These are phyloP conservation scores for Pharmacophagus antenor DNA, from an alignment of 2,888 invertebrate species.

Conservation along the genomic window DNA sequence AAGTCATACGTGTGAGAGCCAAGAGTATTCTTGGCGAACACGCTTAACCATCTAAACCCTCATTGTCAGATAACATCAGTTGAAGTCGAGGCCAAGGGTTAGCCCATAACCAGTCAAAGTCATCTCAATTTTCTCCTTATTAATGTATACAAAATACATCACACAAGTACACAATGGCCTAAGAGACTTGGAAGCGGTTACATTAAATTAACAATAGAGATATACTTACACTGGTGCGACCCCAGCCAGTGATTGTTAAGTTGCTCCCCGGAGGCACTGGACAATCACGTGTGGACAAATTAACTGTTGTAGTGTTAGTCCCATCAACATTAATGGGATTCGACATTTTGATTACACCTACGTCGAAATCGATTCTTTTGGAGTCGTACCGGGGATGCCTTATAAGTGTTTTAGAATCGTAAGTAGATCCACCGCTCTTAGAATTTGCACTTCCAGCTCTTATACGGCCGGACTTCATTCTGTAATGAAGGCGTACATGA, in stretches of 20 bases:
- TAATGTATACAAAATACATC: too few species aligned
- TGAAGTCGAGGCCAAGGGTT: too few species aligned
- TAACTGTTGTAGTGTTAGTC: constrained; percentile 44
- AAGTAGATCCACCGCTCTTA: not conserved
- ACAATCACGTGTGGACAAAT: constrained; percentile 40
- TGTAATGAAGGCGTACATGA: not conserved
- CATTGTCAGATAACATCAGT: too few species aligned
- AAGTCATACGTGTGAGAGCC: too few species aligned
- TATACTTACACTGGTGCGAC: constrained; percentile 41
- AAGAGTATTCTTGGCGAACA: too few species aligned
- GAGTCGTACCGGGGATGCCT: constrained; percentile 65
- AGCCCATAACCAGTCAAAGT: too few species aligned
- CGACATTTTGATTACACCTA: constrained; percentile 55
- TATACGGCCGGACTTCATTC: not conserved
- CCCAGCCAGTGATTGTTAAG: constrained; percentile 62
- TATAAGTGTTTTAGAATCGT: constrained; percentile 34
- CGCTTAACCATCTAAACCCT: too few species aligned
- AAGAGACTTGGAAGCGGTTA: too few species aligned
- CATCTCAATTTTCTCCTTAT: too few species aligned
- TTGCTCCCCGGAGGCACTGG: constrained; percentile 43
- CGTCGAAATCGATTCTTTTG: constrained; percentile 63
- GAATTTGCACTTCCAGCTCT: not conserved
- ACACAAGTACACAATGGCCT: too few species aligned
- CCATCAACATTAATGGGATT: constrained; percentile 54
- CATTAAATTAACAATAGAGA: too few species aligned